Percentiles rank a stretch among this genome's conserved stretches.
These are phyloP conservation scores for Ennomos erosarius DNA, from an alignment of 2,888 invertebrate species.

Conservation along the genomic window DNA sequence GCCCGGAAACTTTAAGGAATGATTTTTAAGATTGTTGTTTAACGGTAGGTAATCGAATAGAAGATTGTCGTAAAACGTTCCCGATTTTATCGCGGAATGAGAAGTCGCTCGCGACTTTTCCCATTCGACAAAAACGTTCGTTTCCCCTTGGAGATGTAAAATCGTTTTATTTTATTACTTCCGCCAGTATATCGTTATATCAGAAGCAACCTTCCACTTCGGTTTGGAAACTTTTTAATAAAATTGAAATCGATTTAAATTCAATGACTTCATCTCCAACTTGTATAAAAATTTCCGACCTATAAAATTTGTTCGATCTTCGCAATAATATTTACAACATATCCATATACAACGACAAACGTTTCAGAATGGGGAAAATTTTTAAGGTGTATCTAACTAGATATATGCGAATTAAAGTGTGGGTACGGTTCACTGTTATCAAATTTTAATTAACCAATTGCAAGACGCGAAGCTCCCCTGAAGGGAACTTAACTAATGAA, in stretches of 20 bases:
- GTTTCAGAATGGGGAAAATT: too few species aligned
- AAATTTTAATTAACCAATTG: slow-evolving; percentile 44
- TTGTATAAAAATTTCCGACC: slow-evolving; percentile 20
- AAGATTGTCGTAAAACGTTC: slow-evolving; percentile 84
- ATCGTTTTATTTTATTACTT: slow-evolving; percentile 85
- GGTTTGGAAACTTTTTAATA: slow-evolving; percentile 64
- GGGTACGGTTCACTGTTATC: slow-evolving; percentile 42
- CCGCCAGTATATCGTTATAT: slow-evolving; percentile 81
- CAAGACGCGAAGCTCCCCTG: slow-evolving; percentile 38
- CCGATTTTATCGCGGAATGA: slow-evolving; percentile 83
- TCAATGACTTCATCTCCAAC: slow-evolving; percentile 34
- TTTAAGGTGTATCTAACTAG: slow-evolving; percentile 6
- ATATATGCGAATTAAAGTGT: slow-evolving; percentile 20
- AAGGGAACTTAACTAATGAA: slow-evolving; percentile 55
- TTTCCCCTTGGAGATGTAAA: slow-evolving; percentile 82
- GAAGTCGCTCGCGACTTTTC: slow-evolving; percentile 83
- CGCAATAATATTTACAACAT: slow-evolving; percentile 11
- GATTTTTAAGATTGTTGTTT: slow-evolving; percentile 77
- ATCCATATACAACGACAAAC: neutral
- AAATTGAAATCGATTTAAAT: slow-evolving; percentile 57
- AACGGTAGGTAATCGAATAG: slow-evolving; percentile 82
- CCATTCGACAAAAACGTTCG: slow-evolving; percentile 83
- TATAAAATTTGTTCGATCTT: slow-evolving; percentile 32
- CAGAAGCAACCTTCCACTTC: slow-evolving; percentile 66
- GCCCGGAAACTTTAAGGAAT: slow-evolving; percentile 57